Evolutionary conservation across 2,113 vertebrate species (phyloP).

Genomic region (Leptosomus discolor): DNA sequence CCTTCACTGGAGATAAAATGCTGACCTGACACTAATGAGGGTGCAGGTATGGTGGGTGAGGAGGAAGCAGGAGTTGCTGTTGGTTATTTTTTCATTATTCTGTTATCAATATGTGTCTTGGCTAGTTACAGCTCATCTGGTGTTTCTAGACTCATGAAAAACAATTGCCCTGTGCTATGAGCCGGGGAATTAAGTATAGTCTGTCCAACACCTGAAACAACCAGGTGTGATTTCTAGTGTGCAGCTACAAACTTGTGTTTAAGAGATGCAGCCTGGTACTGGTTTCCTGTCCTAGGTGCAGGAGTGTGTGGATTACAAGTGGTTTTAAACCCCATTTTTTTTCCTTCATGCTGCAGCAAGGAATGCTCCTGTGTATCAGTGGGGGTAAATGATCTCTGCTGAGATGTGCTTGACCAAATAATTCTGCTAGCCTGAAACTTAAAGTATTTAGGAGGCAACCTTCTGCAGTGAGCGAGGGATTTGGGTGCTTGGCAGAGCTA

Average conservation of each 20-base stretch:
- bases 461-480: neutral
- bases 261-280: neutral
- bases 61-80: accelerated
- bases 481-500: neutral
- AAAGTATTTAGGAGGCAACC: neutral
- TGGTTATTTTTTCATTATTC: neutral
- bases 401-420: neutral
- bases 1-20: neutral
- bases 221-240: neutral
- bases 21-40: neutral
- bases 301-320: accelerated
- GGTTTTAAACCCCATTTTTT: neutral
- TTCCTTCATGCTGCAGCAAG: neutral
- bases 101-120: accelerated
- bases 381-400: neutral
- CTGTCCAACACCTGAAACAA: neutral
- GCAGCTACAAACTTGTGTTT: accelerated
- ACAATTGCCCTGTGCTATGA: accelerated
- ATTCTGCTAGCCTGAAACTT: neutral
- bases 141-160: accelerated
- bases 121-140: neutral
- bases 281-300: accelerated
- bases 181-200: neutral
- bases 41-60: accelerated
- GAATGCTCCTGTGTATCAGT: neutral